phyloP scores from a whole-genome alignment of 35 echinoderm and acorn worm species.

The Ophioderma brevispina region DNA sequence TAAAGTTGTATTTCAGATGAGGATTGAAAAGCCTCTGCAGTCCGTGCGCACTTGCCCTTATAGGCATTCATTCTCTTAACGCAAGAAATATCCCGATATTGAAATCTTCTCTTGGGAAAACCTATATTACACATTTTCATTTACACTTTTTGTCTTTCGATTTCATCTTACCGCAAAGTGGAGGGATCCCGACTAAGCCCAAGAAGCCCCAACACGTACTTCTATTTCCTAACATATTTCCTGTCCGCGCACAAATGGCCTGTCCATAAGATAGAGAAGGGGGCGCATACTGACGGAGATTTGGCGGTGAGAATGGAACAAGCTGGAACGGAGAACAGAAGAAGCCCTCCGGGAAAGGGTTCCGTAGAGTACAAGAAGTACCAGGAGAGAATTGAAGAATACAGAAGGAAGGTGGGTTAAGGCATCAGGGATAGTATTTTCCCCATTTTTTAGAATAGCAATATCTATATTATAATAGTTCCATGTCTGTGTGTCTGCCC shows the following conservation, averaged over 20 bases:
- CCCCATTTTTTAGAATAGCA: not conserved
- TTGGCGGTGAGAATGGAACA: slow-evolving; percentile 94
- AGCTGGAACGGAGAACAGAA: slow-evolving; percentile 96
- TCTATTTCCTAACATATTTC: slow-evolving; percentile 96
- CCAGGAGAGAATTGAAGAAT: slow-evolving; percentile 83
- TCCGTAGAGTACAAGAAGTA: slow-evolving; percentile 88
- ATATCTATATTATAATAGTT: too few species aligned
- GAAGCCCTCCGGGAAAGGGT: slow-evolving; percentile 89
- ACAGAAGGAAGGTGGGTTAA: slow-evolving; percentile 76
- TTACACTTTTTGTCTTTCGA: too few species aligned
- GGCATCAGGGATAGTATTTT: not conserved
- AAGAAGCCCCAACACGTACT: slow-evolving; percentile 96
- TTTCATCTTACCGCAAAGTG: slow-evolving; percentile 79
- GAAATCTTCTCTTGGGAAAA: too few species aligned
- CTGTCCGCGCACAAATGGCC: slow-evolving; percentile 86
- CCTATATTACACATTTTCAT: too few species aligned
- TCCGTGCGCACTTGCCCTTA: too few species aligned
- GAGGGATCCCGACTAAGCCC: slow-evolving; percentile 97
- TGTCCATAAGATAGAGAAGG: slow-evolving; percentile 87
- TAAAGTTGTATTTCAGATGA: too few species aligned
- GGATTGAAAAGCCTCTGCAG: too few species aligned
- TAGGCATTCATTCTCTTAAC: too few species aligned
- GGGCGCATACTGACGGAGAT: slow-evolving; percentile 84
- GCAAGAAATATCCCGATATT: too few species aligned
- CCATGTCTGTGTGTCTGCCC: too few species aligned